These are phyloP conservation scores for Dermatemys mawii DNA, from an alignment of 2,113 vertebrate species.

Conservation along the genomic window DNA sequence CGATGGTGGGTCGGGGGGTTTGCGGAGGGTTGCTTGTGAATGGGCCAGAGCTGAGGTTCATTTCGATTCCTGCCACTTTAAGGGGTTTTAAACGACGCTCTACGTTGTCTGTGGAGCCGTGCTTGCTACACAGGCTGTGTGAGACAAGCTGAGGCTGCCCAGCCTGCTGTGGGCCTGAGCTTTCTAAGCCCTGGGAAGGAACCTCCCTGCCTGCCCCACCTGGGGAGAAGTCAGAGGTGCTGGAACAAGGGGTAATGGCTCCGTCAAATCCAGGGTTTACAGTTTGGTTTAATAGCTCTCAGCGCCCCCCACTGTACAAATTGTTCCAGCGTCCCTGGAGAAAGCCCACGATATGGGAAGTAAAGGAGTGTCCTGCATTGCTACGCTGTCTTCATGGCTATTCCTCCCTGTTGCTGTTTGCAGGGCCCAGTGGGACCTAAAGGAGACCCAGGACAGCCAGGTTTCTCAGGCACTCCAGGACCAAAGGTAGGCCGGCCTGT, in stretches of 20 bases:
- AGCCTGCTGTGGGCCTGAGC: not conserved
- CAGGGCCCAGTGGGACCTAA: constrained; percentile 72
- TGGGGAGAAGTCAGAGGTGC: not conserved
- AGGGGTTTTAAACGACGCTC: not conserved
- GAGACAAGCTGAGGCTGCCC: no score
- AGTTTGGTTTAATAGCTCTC: no score
- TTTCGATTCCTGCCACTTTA: not conserved
- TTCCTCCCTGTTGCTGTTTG: not conserved
- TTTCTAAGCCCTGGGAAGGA: not conserved
- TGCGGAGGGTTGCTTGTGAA: no score
- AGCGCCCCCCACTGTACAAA: no score
- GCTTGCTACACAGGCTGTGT: not conserved
- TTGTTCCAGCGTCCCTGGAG: no score
- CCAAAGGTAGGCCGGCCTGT: constrained; percentile 60
- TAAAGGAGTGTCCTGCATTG: not conserved
- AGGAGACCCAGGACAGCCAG: constrained; percentile 64
- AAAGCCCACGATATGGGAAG: not conserved
- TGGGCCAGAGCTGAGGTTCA: not conserved
- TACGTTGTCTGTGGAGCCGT: not conserved
- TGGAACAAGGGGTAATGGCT: no score
- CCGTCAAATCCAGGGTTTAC: no score
- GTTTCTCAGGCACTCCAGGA: constrained; percentile 63
- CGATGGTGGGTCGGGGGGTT: no score
- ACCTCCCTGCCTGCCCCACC: not conserved
- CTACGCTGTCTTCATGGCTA: not conserved